These are phyloP conservation scores for Stegophylla sp. DNA, from an alignment of 2,888 invertebrate genomes.

Conservation along the genomic window DNA sequence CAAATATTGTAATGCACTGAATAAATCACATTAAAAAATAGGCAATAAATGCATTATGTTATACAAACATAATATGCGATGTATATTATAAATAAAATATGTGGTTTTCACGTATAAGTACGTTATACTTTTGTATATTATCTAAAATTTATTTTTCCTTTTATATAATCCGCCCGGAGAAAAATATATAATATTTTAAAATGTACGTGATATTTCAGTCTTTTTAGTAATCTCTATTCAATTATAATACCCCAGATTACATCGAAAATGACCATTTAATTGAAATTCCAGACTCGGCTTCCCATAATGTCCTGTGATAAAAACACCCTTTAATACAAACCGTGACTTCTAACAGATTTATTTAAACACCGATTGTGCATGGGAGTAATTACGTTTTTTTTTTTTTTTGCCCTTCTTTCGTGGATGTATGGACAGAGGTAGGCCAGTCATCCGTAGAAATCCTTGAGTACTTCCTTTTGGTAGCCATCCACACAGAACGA, in stretches of 20 bases:
- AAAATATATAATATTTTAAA: background rate
- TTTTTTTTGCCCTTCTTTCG: slow-evolving; percentile 9
- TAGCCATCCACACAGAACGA: slow-evolving; percentile 47
- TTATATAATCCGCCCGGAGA: background rate
- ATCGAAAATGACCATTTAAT: slow-evolving; percentile 36
- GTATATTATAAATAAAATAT: no score
- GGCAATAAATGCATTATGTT: no score
- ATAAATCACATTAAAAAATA: no score
- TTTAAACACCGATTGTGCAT: slow-evolving; percentile 34
- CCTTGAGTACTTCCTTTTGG: slow-evolving; percentile 53
- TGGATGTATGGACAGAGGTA: background rate
- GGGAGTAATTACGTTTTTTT: slow-evolving; percentile 23
- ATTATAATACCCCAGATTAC: slow-evolving; percentile 9
- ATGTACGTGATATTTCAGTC: slow-evolving; percentile 20
- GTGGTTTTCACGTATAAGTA: no score
- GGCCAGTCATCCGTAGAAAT: slow-evolving; percentile 56
- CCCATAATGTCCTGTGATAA: slow-evolving; percentile 27
- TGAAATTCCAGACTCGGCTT: slow-evolving; percentile 21
- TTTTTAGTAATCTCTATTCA: background rate
- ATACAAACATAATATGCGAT: no score
- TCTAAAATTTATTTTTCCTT: background rate
- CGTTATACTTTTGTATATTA: background rate
- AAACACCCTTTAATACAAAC: background rate
- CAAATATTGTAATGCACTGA: no score
- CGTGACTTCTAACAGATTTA: slow-evolving; percentile 47